phyloP scores from a whole-genome alignment of 2,797 vertebrate genomes.

The Periparus ater region DNA sequence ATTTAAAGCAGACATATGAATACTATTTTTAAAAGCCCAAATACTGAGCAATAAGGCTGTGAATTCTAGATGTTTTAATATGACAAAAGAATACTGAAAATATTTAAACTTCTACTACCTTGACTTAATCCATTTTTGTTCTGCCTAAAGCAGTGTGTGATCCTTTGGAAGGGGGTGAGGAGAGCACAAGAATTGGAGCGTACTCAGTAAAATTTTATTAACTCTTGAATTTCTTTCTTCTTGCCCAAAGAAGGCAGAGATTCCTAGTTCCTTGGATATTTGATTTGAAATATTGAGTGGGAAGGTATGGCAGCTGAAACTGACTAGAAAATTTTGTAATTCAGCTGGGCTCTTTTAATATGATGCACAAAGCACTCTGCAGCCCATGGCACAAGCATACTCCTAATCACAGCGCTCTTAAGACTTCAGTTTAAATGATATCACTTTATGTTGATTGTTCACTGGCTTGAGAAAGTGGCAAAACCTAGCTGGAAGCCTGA shows the following conservation, averaged over 20 bases:
- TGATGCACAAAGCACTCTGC: not conserved
- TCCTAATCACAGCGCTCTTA: not conserved
- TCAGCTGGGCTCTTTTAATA: not conserved
- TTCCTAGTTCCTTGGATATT: not conserved
- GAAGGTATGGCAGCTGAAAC: not conserved
- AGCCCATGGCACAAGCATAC: not conserved
- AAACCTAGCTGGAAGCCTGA: not conserved
- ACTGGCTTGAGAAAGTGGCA: not conserved
- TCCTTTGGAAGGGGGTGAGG: not conserved
- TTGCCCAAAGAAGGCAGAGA: not conserved
- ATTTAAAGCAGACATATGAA: not conserved
- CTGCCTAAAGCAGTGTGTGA: not conserved
- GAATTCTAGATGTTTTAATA: not conserved
- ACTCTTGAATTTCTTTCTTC: not conserved
- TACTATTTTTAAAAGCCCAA: not conserved
- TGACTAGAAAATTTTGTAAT: not conserved
- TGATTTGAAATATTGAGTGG: not conserved
- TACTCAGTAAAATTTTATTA: not conserved
- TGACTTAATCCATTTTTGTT: constrained; percentile 26
- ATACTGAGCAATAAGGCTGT: not conserved
- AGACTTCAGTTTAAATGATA: not conserved
- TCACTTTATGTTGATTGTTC: not conserved
- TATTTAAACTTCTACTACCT: not conserved
- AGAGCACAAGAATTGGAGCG: not conserved
- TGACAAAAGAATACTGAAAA: constrained; percentile 21